Base-by-base conservation (phyloP, 2,113 vertebrate species). In the Pyxicephalus adspersus region DNA sequence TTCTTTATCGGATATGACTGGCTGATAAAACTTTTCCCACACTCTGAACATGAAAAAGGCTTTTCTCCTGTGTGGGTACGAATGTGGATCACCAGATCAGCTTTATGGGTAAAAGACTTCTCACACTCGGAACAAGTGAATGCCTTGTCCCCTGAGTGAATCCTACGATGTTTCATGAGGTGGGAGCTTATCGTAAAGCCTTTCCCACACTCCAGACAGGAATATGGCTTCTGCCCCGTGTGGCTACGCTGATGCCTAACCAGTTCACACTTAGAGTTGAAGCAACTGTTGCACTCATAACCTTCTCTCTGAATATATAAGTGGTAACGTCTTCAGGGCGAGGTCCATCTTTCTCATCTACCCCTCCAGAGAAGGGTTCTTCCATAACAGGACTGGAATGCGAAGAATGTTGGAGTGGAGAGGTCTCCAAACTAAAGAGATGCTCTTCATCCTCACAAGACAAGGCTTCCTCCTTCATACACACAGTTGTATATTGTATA, bases 101-200 rank as follows among this genome's bases (percentile, higher is more conserved):
- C 38, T 45, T 45, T 45, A 45, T 45, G 38, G 38, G 38, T 45
- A 45, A 45, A 45, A 45, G 38, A 45, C 8, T 79, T 79, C 15
- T 28, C 23, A 9, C 76, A 79, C 16, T 31, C 50, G 13, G 76
- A 57, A 28, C 76, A 79, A 26, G 18, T 28, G 63, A 50, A 52
- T 1, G 63, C 23, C 54, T 58, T 76, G 17, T 72, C 68, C 87
- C 93, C 92, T 13, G 93, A 93, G 85, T 94, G 93, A 0, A 92
- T 94, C 86, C 93, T 92, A 85, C 90, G 90, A 52, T 54, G 50
- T 19, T 26, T 34, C 15, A 20, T n/a, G 1, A 54, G 23, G 85
- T 57, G 16, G 26, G 19, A n/a, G 25, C 25, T 16, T 22, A 9
- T 19, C 4, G 25, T 28, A n/a, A 34, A 58, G 2, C 25, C 11